Conservation (phyloP, 1,140 invertebrate species). For the Drosophila nannoptera region DNA sequence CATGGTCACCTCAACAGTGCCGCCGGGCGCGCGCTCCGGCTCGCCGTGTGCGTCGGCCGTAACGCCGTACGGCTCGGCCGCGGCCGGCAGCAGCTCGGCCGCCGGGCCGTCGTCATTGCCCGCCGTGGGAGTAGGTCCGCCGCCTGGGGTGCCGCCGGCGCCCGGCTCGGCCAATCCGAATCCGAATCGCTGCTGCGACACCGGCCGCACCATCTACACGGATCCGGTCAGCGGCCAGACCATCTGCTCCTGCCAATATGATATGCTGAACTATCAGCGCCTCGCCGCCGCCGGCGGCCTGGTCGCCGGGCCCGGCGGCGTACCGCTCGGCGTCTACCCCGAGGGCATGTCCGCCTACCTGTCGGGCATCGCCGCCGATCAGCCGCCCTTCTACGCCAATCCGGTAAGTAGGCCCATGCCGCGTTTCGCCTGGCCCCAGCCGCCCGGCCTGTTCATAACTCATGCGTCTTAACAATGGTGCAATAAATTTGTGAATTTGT, state of each 20-base stretch:
- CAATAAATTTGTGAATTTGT: constrained; percentile 78
- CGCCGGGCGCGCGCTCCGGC: constrained; percentile 80
- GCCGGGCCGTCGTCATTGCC: constrained; percentile 78
- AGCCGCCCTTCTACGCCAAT: constrained; percentile 89
- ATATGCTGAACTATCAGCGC: constrained; percentile 89
- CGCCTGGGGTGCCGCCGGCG: constrained; percentile 47
- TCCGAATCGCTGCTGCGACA: constrained; percentile 90
- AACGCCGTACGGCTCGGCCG: constrained; percentile 68
- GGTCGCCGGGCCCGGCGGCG: constrained; percentile 78
- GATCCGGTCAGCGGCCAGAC: constrained; percentile 95
- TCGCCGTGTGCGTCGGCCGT: constrained; percentile 79
- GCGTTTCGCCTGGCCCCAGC: neutral
- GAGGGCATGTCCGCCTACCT: constrained; percentile 89
- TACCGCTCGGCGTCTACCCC: constrained; percentile 85
- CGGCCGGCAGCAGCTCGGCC: constrained; percentile 75
- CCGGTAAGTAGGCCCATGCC: constrained; percentile 83
- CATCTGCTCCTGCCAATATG: constrained; percentile 95
- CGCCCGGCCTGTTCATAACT: constrained; percentile 63
- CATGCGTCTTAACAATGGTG: constrained; percentile 69
- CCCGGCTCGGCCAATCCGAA: constrained; percentile 66
- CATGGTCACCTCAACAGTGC: constrained; percentile 79
- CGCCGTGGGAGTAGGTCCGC: constrained; percentile 54
- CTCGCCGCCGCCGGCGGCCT: constrained; percentile 84
- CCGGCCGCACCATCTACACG: constrained; percentile 92
- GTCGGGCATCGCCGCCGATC: constrained; percentile 88